A percentile compares a stretch with the other conserved stretches of the same genome.
phyloP scores from a whole-genome alignment of 2,888 invertebrate species.

The Thera britannica region DNA sequence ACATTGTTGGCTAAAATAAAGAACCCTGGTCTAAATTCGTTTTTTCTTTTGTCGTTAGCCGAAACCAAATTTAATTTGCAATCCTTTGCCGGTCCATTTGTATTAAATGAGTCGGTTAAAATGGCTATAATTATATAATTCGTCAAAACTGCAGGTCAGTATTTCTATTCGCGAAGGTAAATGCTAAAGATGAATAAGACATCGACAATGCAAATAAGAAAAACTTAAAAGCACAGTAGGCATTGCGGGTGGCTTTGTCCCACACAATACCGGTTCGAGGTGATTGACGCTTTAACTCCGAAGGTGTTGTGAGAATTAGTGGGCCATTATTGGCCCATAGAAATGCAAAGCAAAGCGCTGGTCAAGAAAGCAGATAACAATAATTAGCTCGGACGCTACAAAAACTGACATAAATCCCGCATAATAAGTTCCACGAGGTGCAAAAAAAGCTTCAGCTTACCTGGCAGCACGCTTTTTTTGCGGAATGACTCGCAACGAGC shows the following conservation, averaged over 20 bases:
- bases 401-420: conserved; percentile 85
- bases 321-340: conserved; percentile 79
- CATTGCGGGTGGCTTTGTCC: conserved; percentile 80
- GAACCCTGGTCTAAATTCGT: conserved; percentile 80
- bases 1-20: conserved; percentile 85
- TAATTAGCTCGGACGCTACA: conserved; percentile 81
- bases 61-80: conserved; percentile 71
- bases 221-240: conserved; percentile 77
- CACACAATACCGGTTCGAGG: conserved; percentile 64
- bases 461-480: conserved; percentile 75
- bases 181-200: conserved; percentile 72
- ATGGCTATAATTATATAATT: conserved; percentile 16
- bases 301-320: conserved; percentile 84
- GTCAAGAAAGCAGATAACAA: conserved; percentile 83
- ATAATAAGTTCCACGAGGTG: conserved; percentile 77
- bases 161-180: conserved; percentile 39
- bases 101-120: conserved; percentile 34
- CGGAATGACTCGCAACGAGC: conserved; percentile 69
- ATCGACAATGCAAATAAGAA: conserved; percentile 72
- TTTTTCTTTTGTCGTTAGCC: conserved; percentile 65
- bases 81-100: conserved; percentile 64
- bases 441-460: conserved; percentile 78
- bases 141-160: conserved; percentile 8
- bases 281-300: conserved; percentile 77
- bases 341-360: conserved; percentile 60